A percentile compares a stretch with the other conserved stretches of the same genome.
phyloP scores from a whole-genome alignment of 2,888 invertebrate genomes.

The Pheosia gnoma region DNA sequence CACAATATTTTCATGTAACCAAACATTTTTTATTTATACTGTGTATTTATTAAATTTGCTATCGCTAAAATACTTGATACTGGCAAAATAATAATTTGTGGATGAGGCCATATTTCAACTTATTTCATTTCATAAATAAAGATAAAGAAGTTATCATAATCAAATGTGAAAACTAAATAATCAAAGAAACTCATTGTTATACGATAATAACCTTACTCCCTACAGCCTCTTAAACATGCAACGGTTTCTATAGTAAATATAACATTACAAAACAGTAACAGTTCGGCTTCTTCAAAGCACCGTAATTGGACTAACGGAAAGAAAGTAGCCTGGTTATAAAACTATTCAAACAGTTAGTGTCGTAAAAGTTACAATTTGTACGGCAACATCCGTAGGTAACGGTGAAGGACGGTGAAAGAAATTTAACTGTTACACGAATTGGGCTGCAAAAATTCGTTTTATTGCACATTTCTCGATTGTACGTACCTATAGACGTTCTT shows the following conservation, averaged over 20 bases:
- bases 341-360: constrained; percentile 47
- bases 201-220: neutral
- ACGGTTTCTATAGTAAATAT: constrained; percentile 31
- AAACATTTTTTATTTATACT: too few relatives aligned
- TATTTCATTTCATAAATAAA: too few relatives aligned
- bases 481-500: constrained; percentile 16
- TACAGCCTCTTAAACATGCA: neutral
- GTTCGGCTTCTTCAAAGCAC: constrained; percentile 64
- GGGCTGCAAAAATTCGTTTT: constrained; percentile 28
- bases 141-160: neutral
- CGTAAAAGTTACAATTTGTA: constrained; percentile 52
- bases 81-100: too few relatives aligned
- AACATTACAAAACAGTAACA: constrained; percentile 49
- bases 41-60: too few relatives aligned
- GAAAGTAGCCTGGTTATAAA: constrained; percentile 73
- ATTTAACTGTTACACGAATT: constrained; percentile 39
- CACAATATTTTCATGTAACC: too few relatives aligned
- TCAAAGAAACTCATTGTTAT: constrained; percentile 1
- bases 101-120: too few relatives aligned
- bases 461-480: constrained; percentile 30
- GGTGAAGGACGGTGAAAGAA: constrained; percentile 38
- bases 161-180: neutral
- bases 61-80: too few relatives aligned
- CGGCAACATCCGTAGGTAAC: constrained; percentile 38
- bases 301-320: constrained; percentile 71